Conservation (phyloP, 1,140 invertebrate genomes). For the Leptopilina boulardi region DNA sequence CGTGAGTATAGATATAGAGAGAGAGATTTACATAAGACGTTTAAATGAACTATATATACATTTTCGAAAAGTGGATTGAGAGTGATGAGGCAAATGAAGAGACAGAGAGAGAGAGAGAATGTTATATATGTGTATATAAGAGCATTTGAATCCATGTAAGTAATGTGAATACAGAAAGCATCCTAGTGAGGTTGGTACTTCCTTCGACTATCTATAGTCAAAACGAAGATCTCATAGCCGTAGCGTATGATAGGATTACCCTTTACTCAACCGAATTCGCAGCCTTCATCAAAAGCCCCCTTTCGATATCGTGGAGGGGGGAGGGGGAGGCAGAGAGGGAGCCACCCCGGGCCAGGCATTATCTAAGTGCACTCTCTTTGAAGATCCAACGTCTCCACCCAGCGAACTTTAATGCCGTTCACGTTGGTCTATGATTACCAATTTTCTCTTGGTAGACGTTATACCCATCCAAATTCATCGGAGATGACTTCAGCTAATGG, state of each 20-base stretch:
- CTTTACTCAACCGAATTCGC: conserved; percentile 76
- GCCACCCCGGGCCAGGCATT: conserved; percentile 68
- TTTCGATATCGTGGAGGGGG: conserved; percentile 66
- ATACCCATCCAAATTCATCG: conserved; percentile 68
- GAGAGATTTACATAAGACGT: conserved; percentile 3
- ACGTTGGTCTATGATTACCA: conserved; percentile 76
- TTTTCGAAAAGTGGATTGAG: conserved; percentile 14
- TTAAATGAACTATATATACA: neutral
- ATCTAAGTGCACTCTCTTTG: conserved; percentile 77
- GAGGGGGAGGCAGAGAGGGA: conserved; percentile 38
- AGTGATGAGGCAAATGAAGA: conserved; percentile 13
- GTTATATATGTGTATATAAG: no score
- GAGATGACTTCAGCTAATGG: conserved; percentile 46
- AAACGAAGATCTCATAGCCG: conserved; percentile 72
- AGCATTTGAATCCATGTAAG: conserved; percentile 14
- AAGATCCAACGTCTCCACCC: conserved; percentile 70
- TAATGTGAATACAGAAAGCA: conserved; percentile 19
- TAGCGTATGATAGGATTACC: conserved; percentile 76
- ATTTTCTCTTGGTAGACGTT: conserved; percentile 74
- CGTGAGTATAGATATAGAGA: neutral
- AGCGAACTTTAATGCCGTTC: conserved; percentile 74
- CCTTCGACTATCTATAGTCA: conserved; percentile 44
- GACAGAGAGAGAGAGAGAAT: conserved; percentile 13
- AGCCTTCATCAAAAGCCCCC: conserved; percentile 76
- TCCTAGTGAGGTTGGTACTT: conserved; percentile 12